Conservation (phyloP, 1,140 invertebrate genomes). For the Zaprionus tsacasi region DNA sequence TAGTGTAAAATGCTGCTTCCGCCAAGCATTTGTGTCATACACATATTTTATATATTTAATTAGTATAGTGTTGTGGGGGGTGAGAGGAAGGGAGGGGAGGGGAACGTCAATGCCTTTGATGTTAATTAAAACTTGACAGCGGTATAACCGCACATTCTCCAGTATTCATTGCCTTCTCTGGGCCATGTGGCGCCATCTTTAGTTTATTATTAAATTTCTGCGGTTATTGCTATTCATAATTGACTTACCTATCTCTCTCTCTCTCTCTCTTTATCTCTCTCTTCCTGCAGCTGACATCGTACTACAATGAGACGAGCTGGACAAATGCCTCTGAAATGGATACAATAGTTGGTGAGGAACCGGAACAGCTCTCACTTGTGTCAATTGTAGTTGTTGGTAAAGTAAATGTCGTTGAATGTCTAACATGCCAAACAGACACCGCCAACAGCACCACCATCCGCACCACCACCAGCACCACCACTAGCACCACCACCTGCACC, state of each 20-base stretch:
- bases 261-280: neutral
- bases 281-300: conserved; percentile 76
- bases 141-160: neutral
- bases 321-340: conserved; percentile 84
- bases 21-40: conserved; percentile 20
- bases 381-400: conserved; percentile 90
- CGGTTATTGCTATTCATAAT: neutral
- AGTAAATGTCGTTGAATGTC: conserved; percentile 85
- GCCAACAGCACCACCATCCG: conserved; percentile 11
- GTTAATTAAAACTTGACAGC: conserved; percentile 46
- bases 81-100: no score
- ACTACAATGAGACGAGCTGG: conserved; percentile 83
- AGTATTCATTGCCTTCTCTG: neutral
- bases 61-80: conserved; percentile 29
- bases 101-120: conserved; percentile 48
- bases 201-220: conserved; percentile 8
- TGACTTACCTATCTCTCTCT: neutral
- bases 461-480: conserved; percentile 19
- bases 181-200: conserved; percentile 2
- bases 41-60: conserved; percentile 58
- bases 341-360: conserved; percentile 87
- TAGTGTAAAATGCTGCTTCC: conserved; percentile 46
- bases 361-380: conserved; percentile 88
- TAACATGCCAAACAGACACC: conserved; percentile 42
- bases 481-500: no score